Evolutionary conservation across 2,888 invertebrate species (phyloP).

Genomic region (Craniophora ligustri): DNA sequence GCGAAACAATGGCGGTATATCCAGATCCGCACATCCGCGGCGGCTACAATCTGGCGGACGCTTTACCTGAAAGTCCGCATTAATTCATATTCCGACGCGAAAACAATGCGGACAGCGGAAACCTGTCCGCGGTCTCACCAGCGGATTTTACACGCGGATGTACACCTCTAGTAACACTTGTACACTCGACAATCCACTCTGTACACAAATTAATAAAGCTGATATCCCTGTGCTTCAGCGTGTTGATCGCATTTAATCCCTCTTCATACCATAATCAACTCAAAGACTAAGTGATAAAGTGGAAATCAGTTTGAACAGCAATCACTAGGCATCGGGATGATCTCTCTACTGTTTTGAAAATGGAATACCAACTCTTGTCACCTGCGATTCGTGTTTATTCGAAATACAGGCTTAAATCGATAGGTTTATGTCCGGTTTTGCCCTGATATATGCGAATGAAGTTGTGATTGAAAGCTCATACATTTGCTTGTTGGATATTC

Average conservation of each 20-base stretch:
- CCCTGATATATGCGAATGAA: constrained; percentile 44
- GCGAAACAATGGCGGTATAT: constrained; percentile 51
- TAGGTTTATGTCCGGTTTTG: constrained; percentile 60
- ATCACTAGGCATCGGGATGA: constrained; percentile 69
- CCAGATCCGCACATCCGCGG: constrained; percentile 52
- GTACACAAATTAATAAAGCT: constrained; percentile 35
- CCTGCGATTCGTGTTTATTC: constrained; percentile 67
- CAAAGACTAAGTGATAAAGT: constrained; percentile 50
- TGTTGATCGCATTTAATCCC: constrained; percentile 32
- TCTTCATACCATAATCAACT: constrained; percentile 47
- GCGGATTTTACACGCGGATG: constrained; percentile 78
- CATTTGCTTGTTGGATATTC: background rate
- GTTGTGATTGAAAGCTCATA: constrained; percentile 44
- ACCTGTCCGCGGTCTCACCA: constrained; percentile 75
- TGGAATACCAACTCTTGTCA: constrained; percentile 81
- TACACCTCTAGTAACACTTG: constrained; percentile 62
- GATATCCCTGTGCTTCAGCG: constrained; percentile 36
- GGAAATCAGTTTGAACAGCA: constrained; percentile 54
- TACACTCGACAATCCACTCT: constrained; percentile 52
- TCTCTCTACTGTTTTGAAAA: constrained; percentile 76
- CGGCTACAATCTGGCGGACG: constrained; percentile 67
- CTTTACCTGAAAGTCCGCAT: constrained; percentile 78
- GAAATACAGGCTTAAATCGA: constrained; percentile 45
- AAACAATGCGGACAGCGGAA: constrained; percentile 77
- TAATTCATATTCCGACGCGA: constrained; percentile 76